Percentiles rank a stretch among this genome's conserved stretches.
Evolutionary conservation across 2,113 vertebrate species (phyloP).

Genomic region (Sitta europaea): DNA sequence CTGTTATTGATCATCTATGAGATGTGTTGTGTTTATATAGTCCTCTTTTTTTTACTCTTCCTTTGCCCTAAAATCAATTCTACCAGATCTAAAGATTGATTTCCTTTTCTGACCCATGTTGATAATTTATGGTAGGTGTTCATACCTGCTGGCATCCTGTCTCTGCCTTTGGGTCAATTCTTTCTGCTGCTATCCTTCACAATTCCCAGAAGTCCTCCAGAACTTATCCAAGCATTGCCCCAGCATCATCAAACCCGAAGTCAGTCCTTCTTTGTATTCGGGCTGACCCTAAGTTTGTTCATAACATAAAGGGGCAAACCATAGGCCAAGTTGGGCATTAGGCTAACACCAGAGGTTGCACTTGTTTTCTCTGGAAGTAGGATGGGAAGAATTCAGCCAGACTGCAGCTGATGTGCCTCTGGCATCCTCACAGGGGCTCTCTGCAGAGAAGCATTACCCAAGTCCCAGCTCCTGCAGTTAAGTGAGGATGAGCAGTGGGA

Average conservation of each 20-base stretch:
- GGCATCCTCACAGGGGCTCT: accelerated
- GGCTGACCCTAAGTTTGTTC: background rate
- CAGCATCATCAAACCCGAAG: background rate
- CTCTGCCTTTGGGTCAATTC: background rate
- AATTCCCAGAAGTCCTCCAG: background rate
- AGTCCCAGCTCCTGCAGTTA: background rate
- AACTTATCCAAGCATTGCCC: background rate
- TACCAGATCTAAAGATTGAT: background rate
- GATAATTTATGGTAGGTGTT: background rate
- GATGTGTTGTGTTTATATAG: background rate
- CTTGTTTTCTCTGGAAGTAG: background rate
- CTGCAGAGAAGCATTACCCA: background rate
- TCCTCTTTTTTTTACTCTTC: background rate
- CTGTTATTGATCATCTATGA: background rate
- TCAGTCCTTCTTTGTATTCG: background rate
- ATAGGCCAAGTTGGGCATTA: background rate
- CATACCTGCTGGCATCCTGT: background rate
- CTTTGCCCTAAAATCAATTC: background rate
- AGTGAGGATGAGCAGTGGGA: background rate
- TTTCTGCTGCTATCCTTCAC: background rate
- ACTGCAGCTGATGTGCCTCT: background rate
- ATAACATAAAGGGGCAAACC: background rate
- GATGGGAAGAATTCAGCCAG: background rate
- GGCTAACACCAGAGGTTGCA: background rate
- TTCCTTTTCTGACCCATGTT: background rate